Conservation (phyloP, 2,888 invertebrate species). For the Lepidocyrtoides sp. region DNA sequence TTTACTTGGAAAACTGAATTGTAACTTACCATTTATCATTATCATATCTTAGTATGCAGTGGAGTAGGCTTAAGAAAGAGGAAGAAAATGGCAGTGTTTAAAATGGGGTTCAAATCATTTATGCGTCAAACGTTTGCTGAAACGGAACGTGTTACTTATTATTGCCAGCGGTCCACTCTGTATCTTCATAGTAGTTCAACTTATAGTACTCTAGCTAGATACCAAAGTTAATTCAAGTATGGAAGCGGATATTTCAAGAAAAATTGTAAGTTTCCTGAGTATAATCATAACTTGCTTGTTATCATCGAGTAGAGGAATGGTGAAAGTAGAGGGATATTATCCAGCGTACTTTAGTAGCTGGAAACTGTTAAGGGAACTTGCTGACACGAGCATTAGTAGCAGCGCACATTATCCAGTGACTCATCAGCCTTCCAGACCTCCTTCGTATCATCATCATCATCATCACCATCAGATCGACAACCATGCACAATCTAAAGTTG, state of each 20-base stretch:
- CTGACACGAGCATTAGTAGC: neutral
- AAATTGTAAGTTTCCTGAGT: neutral
- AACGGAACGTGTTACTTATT: neutral
- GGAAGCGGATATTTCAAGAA: neutral
- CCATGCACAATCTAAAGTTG: constrained; percentile 54
- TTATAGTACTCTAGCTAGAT: too few relatives aligned
- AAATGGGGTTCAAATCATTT: neutral
- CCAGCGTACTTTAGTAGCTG: neutral
- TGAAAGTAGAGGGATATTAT: neutral
- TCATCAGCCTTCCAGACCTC: neutral
- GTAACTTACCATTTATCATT: too few relatives aligned
- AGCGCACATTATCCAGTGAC: neutral
- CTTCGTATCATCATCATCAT: too few relatives aligned
- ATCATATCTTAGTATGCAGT: too few relatives aligned
- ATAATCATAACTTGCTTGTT: neutral
- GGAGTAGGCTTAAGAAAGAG: too few relatives aligned
- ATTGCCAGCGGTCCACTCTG: neutral
- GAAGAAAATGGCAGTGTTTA: too few relatives aligned
- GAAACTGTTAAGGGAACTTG: neutral
- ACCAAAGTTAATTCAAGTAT: too few relatives aligned
- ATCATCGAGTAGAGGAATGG: neutral
- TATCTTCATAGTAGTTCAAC: too few relatives aligned
- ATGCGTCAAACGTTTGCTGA: neutral
- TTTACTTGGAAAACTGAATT: too few relatives aligned
- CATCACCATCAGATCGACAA: neutral